Base-by-base conservation (phyloP, 1,140 invertebrate species). In the Apis florea region DNA sequence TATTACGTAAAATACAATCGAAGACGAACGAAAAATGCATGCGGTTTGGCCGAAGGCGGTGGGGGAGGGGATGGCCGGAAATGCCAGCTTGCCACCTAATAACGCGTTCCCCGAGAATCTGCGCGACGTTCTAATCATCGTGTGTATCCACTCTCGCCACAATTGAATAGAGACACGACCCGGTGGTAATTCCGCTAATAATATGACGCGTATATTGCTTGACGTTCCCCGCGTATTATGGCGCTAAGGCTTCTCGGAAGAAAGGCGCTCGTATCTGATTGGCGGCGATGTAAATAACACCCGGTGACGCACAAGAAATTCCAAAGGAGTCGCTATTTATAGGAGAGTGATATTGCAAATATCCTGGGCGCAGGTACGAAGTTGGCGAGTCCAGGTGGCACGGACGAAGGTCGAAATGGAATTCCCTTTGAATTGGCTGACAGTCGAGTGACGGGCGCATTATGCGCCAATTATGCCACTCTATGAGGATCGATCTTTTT, bases 291-390 rank as follows among this genome's bases (percentile, higher is more conserved):
- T 85, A 88, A 88, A 88, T 88, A 88, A 87, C 83, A 67, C 59
- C 66, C 72, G 79, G 70, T 88, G 85, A 87, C 86, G 86, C 86
- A 82, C 72, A 76, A 85, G 85, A 88, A 88, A 87, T 88, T 85
- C 85, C 85, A 61, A 56, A 51, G 75, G 84, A 72, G 61, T 75
- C 74, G 67, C 73, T 88, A 88, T 88, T 87, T 87, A 88, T 88
- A 88, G 85, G 75, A 31, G 72, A 83, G 54, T 66, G 85, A 88
- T 87, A 86, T 59, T 58, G 75, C 84, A 82, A 53, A 61, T 75
- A 86, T 80, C 61, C 67, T 82, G 82, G 59, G 78, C 51, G 56
- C 72, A 53, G 26, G 69, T 59, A 51, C 68, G 21, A 0, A 40
- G 24, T 47, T 53, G 31, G 31, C 69, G 24, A 21, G 11, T 40